phyloP scores from a whole-genome alignment of 1,140 invertebrate species.

The Antheraea mylitta region DNA sequence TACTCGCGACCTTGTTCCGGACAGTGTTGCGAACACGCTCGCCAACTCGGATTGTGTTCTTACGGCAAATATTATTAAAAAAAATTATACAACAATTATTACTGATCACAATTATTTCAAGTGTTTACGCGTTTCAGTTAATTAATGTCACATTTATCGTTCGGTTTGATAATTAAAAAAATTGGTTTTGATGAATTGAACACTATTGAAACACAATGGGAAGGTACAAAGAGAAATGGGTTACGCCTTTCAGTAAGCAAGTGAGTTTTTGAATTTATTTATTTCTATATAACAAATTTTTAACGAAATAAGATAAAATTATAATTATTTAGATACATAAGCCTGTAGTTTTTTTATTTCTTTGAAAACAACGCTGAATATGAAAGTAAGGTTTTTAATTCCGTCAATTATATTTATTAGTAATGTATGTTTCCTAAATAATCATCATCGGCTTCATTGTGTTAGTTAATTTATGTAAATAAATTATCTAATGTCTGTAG shows the following conservation, averaged over 20 bases:
- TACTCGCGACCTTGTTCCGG: background rate
- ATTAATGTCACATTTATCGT: background rate
- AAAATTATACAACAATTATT: background rate
- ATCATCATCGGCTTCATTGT: too few species aligned
- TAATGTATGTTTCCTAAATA: too few species aligned
- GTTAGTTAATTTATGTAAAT: too few species aligned
- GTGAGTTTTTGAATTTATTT: background rate
- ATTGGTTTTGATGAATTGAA: background rate
- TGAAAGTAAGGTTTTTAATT: too few species aligned
- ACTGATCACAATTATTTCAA: background rate
- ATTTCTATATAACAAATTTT: background rate
- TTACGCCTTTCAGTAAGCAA: conserved; percentile 7
- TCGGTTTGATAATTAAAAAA: background rate
- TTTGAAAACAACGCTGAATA: too few species aligned
- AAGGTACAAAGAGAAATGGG: conserved; percentile 4
- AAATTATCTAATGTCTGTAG: too few species aligned
- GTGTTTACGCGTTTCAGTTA: background rate
- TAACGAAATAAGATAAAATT: background rate
- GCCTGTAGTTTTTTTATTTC: too few species aligned
- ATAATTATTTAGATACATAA: too few species aligned
- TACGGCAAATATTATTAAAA: background rate
- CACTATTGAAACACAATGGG: background rate
- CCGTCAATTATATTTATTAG: too few species aligned
- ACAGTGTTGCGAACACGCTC: background rate
- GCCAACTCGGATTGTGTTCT: background rate